Percentiles rank a stretch among this genome's conserved stretches.
Conservation (phyloP, 30 jellyfish, hydroid and myxozoan species). For the Aurelia sp. region DNA sequence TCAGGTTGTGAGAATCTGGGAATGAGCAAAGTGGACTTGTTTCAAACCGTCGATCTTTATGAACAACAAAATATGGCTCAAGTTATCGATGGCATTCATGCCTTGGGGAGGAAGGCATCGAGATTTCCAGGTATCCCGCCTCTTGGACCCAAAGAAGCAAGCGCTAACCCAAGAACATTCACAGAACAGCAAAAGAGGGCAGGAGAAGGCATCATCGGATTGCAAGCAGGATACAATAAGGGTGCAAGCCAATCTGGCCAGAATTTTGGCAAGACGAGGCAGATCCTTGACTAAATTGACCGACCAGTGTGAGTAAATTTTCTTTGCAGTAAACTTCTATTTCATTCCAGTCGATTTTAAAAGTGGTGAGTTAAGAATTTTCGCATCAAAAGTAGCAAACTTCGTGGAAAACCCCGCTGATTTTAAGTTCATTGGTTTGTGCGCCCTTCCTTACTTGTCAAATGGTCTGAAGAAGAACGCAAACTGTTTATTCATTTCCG, state of each 20-base stretch:
- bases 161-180: too few relatives aligned
- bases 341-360: too few relatives aligned
- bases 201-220: conserved; percentile 43
- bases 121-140: conserved; percentile 22
- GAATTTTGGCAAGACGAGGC: conserved; percentile 88
- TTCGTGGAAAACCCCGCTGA: too few relatives aligned
- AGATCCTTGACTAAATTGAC: conserved; percentile 59
- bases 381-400: too few relatives aligned
- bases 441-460: too few relatives aligned
- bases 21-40: conserved; percentile 63
- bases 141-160: too few relatives aligned
- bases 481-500: too few relatives aligned
- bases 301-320: too few relatives aligned
- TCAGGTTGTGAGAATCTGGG: conserved; percentile 72
- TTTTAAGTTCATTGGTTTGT: too few relatives aligned
- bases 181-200: conserved; percentile 42
- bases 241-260: conserved; percentile 91
- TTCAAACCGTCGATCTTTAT: conserved; percentile 89
- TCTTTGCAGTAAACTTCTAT: too few relatives aligned
- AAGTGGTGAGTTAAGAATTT: too few relatives aligned
- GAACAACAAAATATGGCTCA: conserved; percentile 94
- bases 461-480: too few relatives aligned
- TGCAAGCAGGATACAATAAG: conserved; percentile 88
- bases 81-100: conserved; percentile 86
- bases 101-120: conserved; percentile 90